Conservation (phyloP, 2,888 invertebrate species). For the Pediacus dermestoides region DNA sequence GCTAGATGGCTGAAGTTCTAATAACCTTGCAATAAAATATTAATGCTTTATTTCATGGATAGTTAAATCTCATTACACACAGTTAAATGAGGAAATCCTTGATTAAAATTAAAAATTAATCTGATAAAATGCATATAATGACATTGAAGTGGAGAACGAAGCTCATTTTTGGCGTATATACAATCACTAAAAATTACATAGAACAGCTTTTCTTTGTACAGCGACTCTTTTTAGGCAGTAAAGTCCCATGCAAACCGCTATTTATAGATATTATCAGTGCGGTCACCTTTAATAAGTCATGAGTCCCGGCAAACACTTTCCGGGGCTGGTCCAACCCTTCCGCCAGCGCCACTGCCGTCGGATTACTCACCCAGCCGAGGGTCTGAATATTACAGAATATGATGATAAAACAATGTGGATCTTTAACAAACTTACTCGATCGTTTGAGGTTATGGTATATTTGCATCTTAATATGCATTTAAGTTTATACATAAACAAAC, state of each 20-base stretch:
- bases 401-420: slow-evolving; percentile 9
- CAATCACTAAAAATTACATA: slow-evolving; percentile 16
- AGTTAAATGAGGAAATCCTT: slow-evolving; percentile 22
- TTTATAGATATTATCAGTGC: slow-evolving; percentile 30
- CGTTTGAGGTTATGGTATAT: slow-evolving; percentile 2
- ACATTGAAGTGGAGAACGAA: slow-evolving; percentile 4
- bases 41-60: slow-evolving; percentile 27
- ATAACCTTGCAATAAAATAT: slow-evolving; percentile 26
- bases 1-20: slow-evolving; percentile 15
- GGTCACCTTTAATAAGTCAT: slow-evolving; percentile 31
- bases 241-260: slow-evolving; percentile 22
- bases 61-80: slow-evolving; percentile 27
- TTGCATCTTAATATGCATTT: slow-evolving; percentile 6
- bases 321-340: slow-evolving; percentile 19
- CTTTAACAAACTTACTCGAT: slow-evolving; percentile 1
- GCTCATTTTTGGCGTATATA: slow-evolving; percentile 5
- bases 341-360: slow-evolving; percentile 3
- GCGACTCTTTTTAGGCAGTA: slow-evolving; percentile 17
- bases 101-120: slow-evolving; percentile 30
- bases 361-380: slow-evolving; percentile 1
- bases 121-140: slow-evolving; percentile 15
- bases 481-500: too few species aligned
- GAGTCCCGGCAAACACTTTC: slow-evolving; percentile 21
- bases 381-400: slow-evolving; percentile 7
- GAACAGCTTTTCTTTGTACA: slow-evolving; percentile 13